Evolutionary conservation across 2,113 vertebrate genomes (phyloP), one percentile per base, ranked within the genome.

Genomic region (Picathartes gymnocephalus): DNA sequence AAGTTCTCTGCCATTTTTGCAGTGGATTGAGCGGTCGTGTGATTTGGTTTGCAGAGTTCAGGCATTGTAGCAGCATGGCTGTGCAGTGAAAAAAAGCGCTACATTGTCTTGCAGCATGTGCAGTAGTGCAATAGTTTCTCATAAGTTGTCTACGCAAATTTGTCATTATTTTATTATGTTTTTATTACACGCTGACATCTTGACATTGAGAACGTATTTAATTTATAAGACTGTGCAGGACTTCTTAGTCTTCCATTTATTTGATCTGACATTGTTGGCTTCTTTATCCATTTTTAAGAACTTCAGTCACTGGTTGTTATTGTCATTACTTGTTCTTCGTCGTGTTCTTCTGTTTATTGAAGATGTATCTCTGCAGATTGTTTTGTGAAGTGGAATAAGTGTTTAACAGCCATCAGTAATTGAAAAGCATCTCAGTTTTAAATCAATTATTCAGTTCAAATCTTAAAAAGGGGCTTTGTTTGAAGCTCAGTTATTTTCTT

Each of bases 181-280:
- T 94, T 92, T 91, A 81, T 93, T 95, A 74, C 54, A 9, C 40
- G 40, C 64, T 95, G 94, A 78, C 92, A 81, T 92, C 95, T 96
- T 94, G 92, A 96, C 90, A 42, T 70, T 88, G 90, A 71, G 93
- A 90, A 88, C 0, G 6, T 88, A 50, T 86, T 96, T 94, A 88
- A 92, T 96, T 95, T 93, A 78, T 93, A 83, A 88, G 71, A 44
- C 64, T 81, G 4, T 81, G 88, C 71, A 92, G 81, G 79, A 83
- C 65, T 83, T 54, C 61, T 85, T 93, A 93, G 54, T 66, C 82
- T 90, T 90, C 40, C 64, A 42, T 88, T 88, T 88, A 96, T 97
- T 94, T 96, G 85, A 93, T 94, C 85, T 96, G 94, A 88, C 82
- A 62, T 47, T 50, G 35, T 88, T 92, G 71, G 60, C 57, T 92